phyloP scores from a whole-genome alignment of 2,888 invertebrate genomes.

The Cataglyphis altisquamis region DNA sequence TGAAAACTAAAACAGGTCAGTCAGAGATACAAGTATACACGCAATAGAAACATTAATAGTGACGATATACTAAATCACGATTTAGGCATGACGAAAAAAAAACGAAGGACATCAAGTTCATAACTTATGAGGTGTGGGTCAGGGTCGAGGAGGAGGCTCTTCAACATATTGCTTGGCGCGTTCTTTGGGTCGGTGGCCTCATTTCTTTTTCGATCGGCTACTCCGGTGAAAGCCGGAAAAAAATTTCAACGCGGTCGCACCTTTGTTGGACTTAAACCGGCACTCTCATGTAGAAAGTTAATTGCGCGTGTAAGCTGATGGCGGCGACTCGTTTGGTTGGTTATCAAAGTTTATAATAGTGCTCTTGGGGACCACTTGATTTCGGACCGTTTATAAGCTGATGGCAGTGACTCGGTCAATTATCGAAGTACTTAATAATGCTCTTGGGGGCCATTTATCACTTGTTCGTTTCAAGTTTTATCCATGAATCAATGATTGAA shows the following conservation, averaged over 20 bases:
- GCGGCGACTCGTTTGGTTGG: slow-evolving; percentile 6
- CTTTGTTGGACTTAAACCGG: slow-evolving; percentile 64
- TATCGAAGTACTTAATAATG: neutral
- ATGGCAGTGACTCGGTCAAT: slow-evolving; percentile 1
- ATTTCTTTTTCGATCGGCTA: slow-evolving; percentile 74
- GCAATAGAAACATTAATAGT: neutral
- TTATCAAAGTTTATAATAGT: neutral
- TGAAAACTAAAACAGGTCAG: neutral
- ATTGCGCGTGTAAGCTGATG: slow-evolving; percentile 60
- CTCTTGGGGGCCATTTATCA: neutral
- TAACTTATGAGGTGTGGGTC: slow-evolving; percentile 77
- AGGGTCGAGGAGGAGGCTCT: slow-evolving; percentile 79
- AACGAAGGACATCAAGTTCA: slow-evolving; percentile 30
- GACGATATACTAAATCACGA: neutral
- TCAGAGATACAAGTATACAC: neutral
- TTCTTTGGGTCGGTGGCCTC: slow-evolving; percentile 82
- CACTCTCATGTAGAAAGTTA: slow-evolving; percentile 73
- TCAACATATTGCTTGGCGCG: slow-evolving; percentile 56
- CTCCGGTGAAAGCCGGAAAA: slow-evolving; percentile 73
- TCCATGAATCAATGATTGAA: neutral
- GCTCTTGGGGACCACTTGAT: neutral
- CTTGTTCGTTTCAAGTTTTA: neutral
- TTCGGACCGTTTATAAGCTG: slow-evolving; percentile 6
- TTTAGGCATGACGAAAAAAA: slow-evolving; percentile 1
- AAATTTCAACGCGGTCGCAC: slow-evolving; percentile 74